phyloP scores from a whole-genome alignment of 2,888 invertebrate species.

The Lagria hirta region DNA sequence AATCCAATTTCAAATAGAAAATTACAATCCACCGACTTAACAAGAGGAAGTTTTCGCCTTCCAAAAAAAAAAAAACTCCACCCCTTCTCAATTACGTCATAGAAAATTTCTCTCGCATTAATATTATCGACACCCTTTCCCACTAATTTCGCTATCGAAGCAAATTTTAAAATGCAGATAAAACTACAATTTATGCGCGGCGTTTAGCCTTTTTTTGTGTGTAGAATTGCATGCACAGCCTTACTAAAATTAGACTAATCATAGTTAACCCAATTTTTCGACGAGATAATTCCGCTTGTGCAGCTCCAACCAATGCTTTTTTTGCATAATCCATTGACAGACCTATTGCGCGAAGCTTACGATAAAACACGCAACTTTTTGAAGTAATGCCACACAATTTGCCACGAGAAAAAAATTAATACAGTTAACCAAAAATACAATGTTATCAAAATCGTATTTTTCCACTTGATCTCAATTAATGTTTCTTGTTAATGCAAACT shows the following conservation, averaged over 20 bases:
- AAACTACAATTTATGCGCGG: conserved; percentile 36
- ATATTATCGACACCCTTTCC: conserved; percentile 34
- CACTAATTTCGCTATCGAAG: conserved; percentile 36
- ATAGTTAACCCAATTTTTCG: conserved; percentile 38
- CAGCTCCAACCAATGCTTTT: too few species aligned
- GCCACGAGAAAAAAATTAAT: too few species aligned
- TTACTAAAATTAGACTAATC: conserved; percentile 40
- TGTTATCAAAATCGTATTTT: too few species aligned
- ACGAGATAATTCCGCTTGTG: conserved; percentile 26
- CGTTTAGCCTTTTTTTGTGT: conserved; percentile 36
- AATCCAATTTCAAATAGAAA: conserved; percentile 2
- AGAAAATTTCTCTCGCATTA: conserved; percentile 29
- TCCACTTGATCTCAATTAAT: too few species aligned
- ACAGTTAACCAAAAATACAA: too few species aligned
- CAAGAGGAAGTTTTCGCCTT: not conserved
- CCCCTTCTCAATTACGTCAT: conserved; percentile 30
- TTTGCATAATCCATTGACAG: too few species aligned
- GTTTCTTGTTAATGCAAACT: too few species aligned
- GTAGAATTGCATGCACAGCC: conserved; percentile 41
- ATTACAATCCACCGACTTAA: conserved; percentile 1
- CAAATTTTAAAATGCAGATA: conserved; percentile 29
- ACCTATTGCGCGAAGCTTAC: too few species aligned
- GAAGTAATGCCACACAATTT: too few species aligned
- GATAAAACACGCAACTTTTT: too few species aligned
- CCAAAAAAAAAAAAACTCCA: conserved; percentile 11